Percentiles rank a stretch among this genome's conserved stretches.
Conservation (phyloP, 2,113 vertebrate species). For the Corvus cornix region DNA sequence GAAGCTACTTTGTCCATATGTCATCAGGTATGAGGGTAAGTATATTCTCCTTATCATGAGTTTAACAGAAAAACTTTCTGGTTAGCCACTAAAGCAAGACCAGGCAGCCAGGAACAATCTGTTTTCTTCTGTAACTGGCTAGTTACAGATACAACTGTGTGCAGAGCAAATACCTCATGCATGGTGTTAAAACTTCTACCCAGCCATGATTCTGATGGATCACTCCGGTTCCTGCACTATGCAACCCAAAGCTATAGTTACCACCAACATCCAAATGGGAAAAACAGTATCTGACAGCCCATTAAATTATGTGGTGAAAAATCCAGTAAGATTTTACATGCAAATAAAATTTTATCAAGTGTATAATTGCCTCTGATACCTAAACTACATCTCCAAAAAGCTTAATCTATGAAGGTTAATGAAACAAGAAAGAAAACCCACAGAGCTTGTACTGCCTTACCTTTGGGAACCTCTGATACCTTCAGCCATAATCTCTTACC, state of each 20-base stretch:
- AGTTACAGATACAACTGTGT: background rate
- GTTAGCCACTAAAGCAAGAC: background rate
- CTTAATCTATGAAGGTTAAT: background rate
- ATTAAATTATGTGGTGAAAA: background rate
- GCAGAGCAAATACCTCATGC: background rate
- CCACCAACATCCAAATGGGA: background rate
- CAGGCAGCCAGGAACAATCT: background rate
- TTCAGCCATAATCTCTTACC: background rate
- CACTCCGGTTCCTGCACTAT: background rate
- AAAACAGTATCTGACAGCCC: background rate
- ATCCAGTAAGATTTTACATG: background rate
- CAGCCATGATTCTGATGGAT: background rate
- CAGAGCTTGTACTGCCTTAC: background rate
- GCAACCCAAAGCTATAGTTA: background rate
- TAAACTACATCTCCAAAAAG: background rate
- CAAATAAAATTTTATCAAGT: background rate
- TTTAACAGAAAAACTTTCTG: background rate
- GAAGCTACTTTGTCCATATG: background rate
- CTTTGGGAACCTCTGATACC: background rate
- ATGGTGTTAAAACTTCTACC: background rate
- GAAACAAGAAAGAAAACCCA: background rate
- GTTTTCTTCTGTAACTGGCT: background rate
- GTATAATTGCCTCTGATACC: background rate
- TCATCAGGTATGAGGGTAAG: background rate
- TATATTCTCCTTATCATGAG: accelerated